Conservation (phyloP, 2,113 vertebrate species). For the Danionella cerebrum region DNA sequence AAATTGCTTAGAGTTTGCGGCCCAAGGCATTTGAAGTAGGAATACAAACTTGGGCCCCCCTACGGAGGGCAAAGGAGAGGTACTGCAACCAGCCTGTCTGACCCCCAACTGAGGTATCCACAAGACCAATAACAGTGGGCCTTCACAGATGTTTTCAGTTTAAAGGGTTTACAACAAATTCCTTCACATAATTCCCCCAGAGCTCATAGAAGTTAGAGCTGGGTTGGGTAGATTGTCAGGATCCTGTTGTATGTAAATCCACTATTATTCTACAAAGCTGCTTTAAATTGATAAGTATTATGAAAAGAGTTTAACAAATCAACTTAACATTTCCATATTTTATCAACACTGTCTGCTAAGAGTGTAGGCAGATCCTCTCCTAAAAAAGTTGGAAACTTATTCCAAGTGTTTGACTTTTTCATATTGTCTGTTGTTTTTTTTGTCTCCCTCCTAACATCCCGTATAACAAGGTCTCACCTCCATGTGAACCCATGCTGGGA, state of each 20-base stretch:
- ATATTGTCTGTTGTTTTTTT: neutral
- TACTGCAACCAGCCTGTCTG: conserved; percentile 8
- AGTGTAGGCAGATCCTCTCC: too few relatives aligned
- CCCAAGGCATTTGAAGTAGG: conserved; percentile 14
- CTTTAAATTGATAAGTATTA: neutral
- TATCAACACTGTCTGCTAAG: too few relatives aligned
- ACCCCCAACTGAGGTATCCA: conserved; percentile 32
- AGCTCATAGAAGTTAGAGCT: conserved; percentile 51
- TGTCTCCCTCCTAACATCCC: conserved; percentile 6
- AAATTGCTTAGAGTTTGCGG: neutral
- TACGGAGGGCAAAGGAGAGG: conserved; percentile 18
- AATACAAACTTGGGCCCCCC: conserved; percentile 11
- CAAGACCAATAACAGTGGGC: conserved; percentile 41
- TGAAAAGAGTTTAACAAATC: too few relatives aligned
- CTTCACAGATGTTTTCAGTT: conserved; percentile 66
- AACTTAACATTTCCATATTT: too few relatives aligned
- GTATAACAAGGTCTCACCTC: conserved; percentile 44
- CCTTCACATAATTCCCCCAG: conserved; percentile 62
- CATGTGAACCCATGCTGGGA: conserved; percentile 48
- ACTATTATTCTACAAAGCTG: conserved; percentile 6
- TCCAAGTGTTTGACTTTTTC: neutral
- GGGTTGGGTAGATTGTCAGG: conserved; percentile 35
- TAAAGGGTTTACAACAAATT: conserved; percentile 61
- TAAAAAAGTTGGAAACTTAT: too few relatives aligned
- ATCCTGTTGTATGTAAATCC: conserved; percentile 43